Percentiles rank a stretch among this genome's conserved stretches.
These are phyloP conservation scores for Lerista edwardsae DNA, from an alignment of 2,797 vertebrate species.

Conservation along the genomic window DNA sequence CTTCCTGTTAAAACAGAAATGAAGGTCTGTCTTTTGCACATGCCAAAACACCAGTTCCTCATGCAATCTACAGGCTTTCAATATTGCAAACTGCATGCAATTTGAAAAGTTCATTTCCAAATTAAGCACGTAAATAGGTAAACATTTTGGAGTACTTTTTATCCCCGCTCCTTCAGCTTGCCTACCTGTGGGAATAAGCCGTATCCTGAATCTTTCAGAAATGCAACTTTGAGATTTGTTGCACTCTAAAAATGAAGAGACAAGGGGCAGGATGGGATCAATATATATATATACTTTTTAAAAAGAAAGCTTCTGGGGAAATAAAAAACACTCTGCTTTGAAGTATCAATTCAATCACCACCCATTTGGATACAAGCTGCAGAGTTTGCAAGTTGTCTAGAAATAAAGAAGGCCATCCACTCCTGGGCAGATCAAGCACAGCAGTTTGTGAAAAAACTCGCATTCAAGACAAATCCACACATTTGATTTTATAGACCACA, in stretches of 20 bases:
- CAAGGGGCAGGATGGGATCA: too few relatives aligned
- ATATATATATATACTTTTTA: neutral
- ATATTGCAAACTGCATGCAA: neutral
- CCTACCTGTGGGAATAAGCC: neutral
- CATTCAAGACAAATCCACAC: conserved; percentile 32
- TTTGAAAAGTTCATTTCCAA: neutral
- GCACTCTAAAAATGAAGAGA: neutral
- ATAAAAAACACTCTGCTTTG: neutral
- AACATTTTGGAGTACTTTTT: neutral
- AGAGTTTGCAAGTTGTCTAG: conserved; percentile 13
- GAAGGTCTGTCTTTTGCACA: neutral
- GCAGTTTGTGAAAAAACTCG: conserved; percentile 4
- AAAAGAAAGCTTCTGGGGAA: neutral
- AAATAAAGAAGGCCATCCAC: conserved; percentile 29
- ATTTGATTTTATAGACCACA: conserved; percentile 36
- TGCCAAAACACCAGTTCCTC: neutral
- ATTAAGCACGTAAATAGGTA: neutral
- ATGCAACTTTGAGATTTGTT: neutral
- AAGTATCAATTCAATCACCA: neutral
- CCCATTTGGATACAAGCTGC: conserved; percentile 10
- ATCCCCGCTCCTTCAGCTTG: neutral
- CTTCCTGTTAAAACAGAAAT: neutral
- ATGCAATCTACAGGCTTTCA: neutral
- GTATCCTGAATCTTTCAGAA: neutral
- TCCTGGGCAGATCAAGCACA: conserved; percentile 26